Conservation (phyloP, 2,797 vertebrate species). For the Vespertilio murinus region DNA sequence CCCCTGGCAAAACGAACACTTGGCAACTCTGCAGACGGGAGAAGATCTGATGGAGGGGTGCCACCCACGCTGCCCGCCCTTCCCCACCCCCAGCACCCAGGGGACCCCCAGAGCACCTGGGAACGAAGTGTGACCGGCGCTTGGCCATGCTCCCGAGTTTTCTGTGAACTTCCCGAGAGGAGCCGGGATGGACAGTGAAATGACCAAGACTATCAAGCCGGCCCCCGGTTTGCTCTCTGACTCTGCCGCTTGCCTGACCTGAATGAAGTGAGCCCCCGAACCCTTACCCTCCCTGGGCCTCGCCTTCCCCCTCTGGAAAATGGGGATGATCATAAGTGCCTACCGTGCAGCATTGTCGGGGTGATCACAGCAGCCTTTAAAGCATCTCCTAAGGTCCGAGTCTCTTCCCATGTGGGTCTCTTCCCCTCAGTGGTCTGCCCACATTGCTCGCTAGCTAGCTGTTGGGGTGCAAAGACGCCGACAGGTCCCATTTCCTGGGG, state of each 20-base stretch:
- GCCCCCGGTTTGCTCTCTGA: neutral
- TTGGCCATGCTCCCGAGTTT: neutral
- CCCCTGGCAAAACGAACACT: neutral
- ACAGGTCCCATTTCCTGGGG: neutral
- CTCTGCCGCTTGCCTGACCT: neutral
- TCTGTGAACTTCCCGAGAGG: conserved; percentile 1
- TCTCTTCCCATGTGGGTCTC: neutral
- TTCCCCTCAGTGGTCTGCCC: neutral
- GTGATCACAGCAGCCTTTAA: neutral
- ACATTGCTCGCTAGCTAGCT: accelerated
- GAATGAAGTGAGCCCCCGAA: accelerated
- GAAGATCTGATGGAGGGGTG: neutral
- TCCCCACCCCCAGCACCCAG: neutral
- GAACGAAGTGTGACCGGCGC: neutral
- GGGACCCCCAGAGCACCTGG: neutral
- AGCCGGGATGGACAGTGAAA: neutral
- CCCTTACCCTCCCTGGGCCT: neutral
- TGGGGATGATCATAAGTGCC: neutral
- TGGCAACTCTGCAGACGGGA: neutral
- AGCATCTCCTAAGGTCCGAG: neutral
- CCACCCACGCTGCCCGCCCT: neutral
- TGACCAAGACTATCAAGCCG: neutral
- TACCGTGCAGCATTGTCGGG: accelerated
- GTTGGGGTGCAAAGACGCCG: neutral
- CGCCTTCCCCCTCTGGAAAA: conserved; percentile 29